Base-by-base conservation (phyloP, 2,888 invertebrate genomes). In the Drosophila neotestacea region DNA sequence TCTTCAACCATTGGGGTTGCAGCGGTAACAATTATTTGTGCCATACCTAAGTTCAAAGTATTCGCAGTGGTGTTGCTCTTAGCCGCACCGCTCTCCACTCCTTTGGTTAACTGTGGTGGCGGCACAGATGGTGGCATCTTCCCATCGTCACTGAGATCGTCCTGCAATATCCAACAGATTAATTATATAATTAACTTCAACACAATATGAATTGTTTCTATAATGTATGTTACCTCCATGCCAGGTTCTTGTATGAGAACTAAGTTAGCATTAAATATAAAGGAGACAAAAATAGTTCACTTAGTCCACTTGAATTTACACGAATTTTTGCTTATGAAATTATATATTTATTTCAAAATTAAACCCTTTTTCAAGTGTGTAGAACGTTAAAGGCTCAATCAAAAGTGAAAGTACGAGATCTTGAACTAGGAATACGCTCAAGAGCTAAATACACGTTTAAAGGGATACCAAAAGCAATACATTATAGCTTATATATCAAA, bases 1-100 rank as follows among this genome's bases (percentile, higher is more conserved):
- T 97, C 97, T 93, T 98, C 98, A 88, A 95, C 93, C 96, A 97
- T 97, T 47, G 98, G 98, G 46, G 98, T 98, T 76, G 98, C 98
- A 60, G 97, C 97, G 50, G 98, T 98, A 92, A 98, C 97, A 67
- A 97, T 97, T 85, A 98, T 98, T 92, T 97, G 96, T 58, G 97
- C 97, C 83, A 97, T 97, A 73, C 96, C 96, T 74, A 97, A 94
- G 82, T 96, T 96, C 82, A 94, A 93, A 79, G 95, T 95, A 80
- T 94, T 93, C 75, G 61, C 62, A 58, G 39, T 74, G 54, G 63
- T 75, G 74, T 60, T 77, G 47, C 77, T 64, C 6, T 47, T 47
- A 11, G 56, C 68, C 48, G 56, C 69, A 59, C 58, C 68, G 48
- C 61, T 67, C 67, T 67, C 79, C 16, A 50, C 60, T n/a, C 54